Conservation (phyloP, 2,113 vertebrate genomes). For the Hemiprocne comata region DNA sequence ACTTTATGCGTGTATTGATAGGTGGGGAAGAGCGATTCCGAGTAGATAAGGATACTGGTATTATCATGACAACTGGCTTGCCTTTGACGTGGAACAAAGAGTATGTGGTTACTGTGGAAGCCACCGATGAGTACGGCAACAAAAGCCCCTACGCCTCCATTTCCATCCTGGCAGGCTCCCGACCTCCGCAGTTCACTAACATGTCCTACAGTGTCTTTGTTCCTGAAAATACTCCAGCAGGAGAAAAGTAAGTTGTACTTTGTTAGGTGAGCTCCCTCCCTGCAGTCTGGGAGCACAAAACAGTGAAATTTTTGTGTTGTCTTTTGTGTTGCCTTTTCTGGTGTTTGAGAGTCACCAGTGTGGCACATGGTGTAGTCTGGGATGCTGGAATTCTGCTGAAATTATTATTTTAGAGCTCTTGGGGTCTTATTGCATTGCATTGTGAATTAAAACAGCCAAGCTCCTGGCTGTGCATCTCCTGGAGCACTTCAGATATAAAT, state of each 20-base stretch:
- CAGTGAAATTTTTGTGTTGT: background rate
- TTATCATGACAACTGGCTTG: conserved; percentile 81
- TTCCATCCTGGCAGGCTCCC: conserved; percentile 80
- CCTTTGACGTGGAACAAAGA: conserved; percentile 82
- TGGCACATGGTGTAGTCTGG: background rate
- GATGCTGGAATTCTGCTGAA: background rate
- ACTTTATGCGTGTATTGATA: background rate
- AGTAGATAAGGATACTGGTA: conserved; percentile 80
- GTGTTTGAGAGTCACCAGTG: background rate
- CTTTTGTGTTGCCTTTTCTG: background rate
- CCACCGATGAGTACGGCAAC: conserved; percentile 71
- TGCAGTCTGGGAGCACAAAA: background rate
- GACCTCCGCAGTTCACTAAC: conserved; percentile 88
- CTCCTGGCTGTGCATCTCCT: background rate
- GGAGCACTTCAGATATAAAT: background rate
- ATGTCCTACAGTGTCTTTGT: conserved; percentile 82
- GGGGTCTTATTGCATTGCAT: background rate
- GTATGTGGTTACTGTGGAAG: conserved; percentile 84
- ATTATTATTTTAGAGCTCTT: background rate
- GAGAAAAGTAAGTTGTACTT: conserved; percentile 80
- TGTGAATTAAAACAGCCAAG: background rate
- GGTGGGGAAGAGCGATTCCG: conserved; percentile 85
- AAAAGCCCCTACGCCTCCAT: conserved; percentile 77
- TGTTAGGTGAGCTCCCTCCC: background rate
- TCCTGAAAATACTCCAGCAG: conserved; percentile 78